Base-by-base conservation (phyloP, 2,113 vertebrate species). In the Centropus unirufus region DNA sequence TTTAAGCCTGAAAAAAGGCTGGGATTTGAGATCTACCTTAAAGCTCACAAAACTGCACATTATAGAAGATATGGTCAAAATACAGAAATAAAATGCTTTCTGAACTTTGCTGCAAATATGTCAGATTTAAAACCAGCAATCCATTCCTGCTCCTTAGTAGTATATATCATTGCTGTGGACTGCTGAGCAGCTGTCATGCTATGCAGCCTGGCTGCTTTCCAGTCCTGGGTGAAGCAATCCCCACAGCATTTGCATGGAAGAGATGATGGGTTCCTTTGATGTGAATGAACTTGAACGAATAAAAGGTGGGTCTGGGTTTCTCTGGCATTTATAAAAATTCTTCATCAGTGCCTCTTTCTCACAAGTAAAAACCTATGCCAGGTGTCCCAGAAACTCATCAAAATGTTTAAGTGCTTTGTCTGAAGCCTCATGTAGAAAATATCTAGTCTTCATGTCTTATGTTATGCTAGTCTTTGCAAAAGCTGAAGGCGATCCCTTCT, bases 191-290 rank as follows among this genome's bases (percentile, higher is more conserved):
- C 68, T 95, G 74, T 90, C 88, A 87, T 82, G 88, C 83, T 92
- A 81, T 83, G 86, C 87, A 75, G 66, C n/a, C 87, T 92, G 93
- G 94, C 84, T 90, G 75, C 84, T 92, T 85, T 95, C 96, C 94
- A 92, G 78, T n/a, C 74, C 54, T 68, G 79, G 78, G 69, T 91
- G 88, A 92, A 95, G 72, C 70, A 83, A 95, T 76, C 52, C 63
- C 58, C 86, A 76, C 59, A 87, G 47, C 20, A 94, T 93, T 90
- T 89, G 85, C 66, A 92, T 79, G 78, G 68, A 93, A 93, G 63
- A 92, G 91, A 68, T 4, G 69, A 70, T 91, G 73, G 44, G 13
- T 39, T 95, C 46, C 55, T 93, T 92, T 95, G 74, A 90, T 55
- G 79, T 72, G 72, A 74, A 78, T 16, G 39, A 36, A 86, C 39